Evolutionary conservation across 2,797 vertebrate species (phyloP), one percentile per base, ranked within the genome.

Genomic region (Anas acuta): DNA sequence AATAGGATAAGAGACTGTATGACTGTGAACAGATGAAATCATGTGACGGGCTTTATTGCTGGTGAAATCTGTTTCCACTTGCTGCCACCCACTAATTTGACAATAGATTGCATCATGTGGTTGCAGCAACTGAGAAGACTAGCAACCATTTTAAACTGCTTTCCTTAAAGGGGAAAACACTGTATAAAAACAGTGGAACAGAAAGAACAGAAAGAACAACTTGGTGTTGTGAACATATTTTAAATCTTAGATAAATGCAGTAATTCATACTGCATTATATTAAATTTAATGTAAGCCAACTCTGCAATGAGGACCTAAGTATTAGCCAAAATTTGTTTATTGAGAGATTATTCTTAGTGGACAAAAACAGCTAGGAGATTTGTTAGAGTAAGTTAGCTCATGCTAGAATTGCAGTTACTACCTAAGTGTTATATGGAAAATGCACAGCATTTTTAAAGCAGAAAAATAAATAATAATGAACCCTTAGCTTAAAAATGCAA

Each of bases 21-120:
- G 95, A 65, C 89, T 82, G 84, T 2, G 43, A 93, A 81, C 64
- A 33, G 56, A 67, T 60, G 81, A 80, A 92, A 70, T 32, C 94
- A 71, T 33, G 82, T 84, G 87, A 84, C 1, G 0, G 79, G 67
- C 85, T 92, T 94, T 95, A 93, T 87, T 95, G 94, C 94, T 91
- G 90, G 94, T 93, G 92, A 96, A 97, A 97, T 96, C 96, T 96
- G 95, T 96, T 96, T 97, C 96, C 94, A 95, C 96, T 97, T 96
- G 70, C 94, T 87, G 89, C 94, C 93, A 84, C 93, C 95, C 94
- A 84, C 94, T 85, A 91, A 92, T 86, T 82, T 90, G 92, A 87
- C 78, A 73, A 95, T 90, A 85, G 89, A 90, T 95, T 95, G 84
- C 87, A 95, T 94, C 94, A 77, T 81, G 85, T 81, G 86, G 88